Base-by-base conservation (phyloP, 2,888 invertebrate genomes). In the Diarsia dahlii region DNA sequence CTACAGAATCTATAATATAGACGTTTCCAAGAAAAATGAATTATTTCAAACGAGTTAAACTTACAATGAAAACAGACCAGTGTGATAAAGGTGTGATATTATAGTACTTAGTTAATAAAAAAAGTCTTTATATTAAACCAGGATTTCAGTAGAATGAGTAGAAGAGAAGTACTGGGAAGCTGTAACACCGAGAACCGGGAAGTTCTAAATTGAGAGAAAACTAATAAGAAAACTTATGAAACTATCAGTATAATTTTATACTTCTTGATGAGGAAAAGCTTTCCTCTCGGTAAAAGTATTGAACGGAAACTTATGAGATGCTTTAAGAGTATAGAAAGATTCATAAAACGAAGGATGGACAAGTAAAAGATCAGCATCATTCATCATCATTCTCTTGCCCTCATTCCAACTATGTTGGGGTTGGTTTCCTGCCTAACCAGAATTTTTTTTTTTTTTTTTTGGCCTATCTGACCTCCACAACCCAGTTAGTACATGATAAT, bases 201-300 rank as follows among this genome's bases (percentile, higher is more conserved):
- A 50, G 23, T 23, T 74, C 45, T 58, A 8, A 74, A 75, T 20
- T 54, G 23, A 10, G 50, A 62, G 65, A 60, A 34, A n/a, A 54
- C 15, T 54, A 82, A 82, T 63, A 67, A 63, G 9, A 34, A 67
- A 56, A 52, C 34, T 45, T 23, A 15, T 12, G 45, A 63, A 63
- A 54, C 45, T 39, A 56, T 23, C 76, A 63, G 45, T 23, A 34
- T 45, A 34, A 56, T 66, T 66, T 63, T 39, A 48, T 23, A 50
- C 20, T 13, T 56, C n/a, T 18, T n/a, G 10, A 39, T 8, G 39
- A 39, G 39, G 39, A 39, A 39, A 0, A 39, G 39, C 1, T 39
- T 39, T 39, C 6, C 39, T 39, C 39, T 39, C 0, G 8, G 39
- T 39, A 8, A 39, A 23, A 58, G 23, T 58, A 28, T 15, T 3